Base-by-base conservation (phyloP, 2,888 invertebrate genomes). In the Antheraea yamamai region DNA sequence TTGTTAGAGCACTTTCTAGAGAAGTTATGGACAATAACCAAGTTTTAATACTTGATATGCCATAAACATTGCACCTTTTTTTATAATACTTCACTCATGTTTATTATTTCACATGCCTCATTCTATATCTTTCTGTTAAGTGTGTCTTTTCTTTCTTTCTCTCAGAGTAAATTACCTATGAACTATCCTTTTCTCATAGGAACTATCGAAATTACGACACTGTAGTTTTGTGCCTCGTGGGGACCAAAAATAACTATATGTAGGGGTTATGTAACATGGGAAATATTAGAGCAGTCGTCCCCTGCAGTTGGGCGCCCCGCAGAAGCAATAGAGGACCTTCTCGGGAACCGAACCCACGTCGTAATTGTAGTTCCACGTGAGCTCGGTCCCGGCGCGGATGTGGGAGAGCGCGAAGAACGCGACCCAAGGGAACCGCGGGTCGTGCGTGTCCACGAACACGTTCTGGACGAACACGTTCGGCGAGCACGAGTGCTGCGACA, bases 281-380 rank as follows among this genome's bases (percentile, higher is more conserved):
- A 26, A 12, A 61, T 51, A 58, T 96, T 96, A 98, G 80, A 98
- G 92, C 75, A 99, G 94, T 72, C 99, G 95, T 20, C 98, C 98
- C 81, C 98, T 96, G 87, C 99, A 99, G 83, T 98, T 97, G 2
- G 96, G 89, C 0, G 98, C 96, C 0, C 98, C 98, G 88, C 99
- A 99, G 89, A 97, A 97, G 87, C 99, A 99, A 85, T 98, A 97
- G n/a, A 99, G 95, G 0, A 97, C 96, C 93, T 99, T 98, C 30
- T 97, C 98, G 6, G 98, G 98, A 51, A 99, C 99, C 80, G 98
- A 98, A 68, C 98, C 99, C 18, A 99, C 97, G 89, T 99, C 98
- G 87, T 99, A 99, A 88, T 98, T 98, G 90, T 99, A 99, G 92
- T 99, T 99, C 99, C 99, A 99, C 0, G 99, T 99, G 71, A 99